Conservation (phyloP, 2,888 invertebrate species). For the Spilarctia lutea region DNA sequence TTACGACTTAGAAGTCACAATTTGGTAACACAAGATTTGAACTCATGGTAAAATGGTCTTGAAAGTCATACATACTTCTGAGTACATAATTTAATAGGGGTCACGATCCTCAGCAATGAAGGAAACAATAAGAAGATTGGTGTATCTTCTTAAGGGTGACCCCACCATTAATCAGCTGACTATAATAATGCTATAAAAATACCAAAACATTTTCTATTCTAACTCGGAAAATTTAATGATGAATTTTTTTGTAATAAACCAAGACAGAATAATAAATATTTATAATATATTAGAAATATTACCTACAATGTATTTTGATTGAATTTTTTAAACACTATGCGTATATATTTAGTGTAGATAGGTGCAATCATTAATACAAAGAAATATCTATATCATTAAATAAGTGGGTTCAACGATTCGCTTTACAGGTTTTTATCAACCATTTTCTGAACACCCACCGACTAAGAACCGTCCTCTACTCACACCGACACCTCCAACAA, state of each 20-base stretch:
- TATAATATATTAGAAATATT: neutral
- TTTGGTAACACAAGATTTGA: neutral
- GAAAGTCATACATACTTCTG: too few relatives aligned
- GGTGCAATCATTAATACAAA: neutral
- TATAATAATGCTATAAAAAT: neutral
- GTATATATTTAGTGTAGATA: neutral
- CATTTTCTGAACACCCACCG: neutral
- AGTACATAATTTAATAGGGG: too few relatives aligned
- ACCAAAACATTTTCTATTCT: neutral
- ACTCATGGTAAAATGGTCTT: too few relatives aligned
- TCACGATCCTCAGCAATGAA: too few relatives aligned
- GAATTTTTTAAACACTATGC: neutral
- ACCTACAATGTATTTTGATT: neutral
- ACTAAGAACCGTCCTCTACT: constrained; percentile 24
- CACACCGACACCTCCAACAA: constrained; percentile 60
- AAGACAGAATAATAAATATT: neutral
- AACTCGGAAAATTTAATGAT: neutral
- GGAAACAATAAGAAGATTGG: too few relatives aligned
- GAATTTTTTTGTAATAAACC: neutral
- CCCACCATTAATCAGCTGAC: neutral
- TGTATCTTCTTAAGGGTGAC: neutral
- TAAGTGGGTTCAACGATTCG: neutral
- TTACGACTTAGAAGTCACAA: neutral
- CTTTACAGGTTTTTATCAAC: constrained; percentile 10
- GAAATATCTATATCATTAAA: neutral